Conservation (phyloP, 1,140 invertebrate species). For the Mizuhopecten yessoensis region DNA sequence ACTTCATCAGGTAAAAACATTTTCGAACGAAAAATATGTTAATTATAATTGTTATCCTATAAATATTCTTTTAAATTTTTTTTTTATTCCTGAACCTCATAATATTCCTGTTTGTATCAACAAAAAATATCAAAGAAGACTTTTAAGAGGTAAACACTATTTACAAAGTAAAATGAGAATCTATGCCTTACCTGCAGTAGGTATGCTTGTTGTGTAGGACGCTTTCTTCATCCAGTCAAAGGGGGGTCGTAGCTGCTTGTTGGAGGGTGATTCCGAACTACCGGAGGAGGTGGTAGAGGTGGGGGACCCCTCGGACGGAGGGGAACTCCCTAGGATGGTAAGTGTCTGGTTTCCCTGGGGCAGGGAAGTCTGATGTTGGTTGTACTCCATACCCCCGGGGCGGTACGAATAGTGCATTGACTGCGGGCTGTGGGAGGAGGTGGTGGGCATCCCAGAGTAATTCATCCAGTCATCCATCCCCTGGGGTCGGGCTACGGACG, state of each 20-base stretch:
- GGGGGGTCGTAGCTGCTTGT: constrained; percentile 70
- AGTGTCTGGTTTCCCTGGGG: constrained; percentile 52
- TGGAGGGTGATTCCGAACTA: constrained; percentile 64
- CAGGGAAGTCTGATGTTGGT: constrained; percentile 46
- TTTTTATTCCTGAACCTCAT: too few relatives aligned
- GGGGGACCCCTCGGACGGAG: constrained; percentile 59
- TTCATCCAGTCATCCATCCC: constrained; percentile 62
- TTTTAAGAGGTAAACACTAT: too few relatives aligned
- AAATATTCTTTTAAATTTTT: too few relatives aligned
- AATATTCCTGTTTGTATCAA: too few relatives aligned
- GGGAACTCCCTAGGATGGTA: constrained; percentile 55
- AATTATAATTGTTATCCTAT: too few relatives aligned
- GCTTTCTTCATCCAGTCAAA: constrained; percentile 74
- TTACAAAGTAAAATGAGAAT: too few relatives aligned
- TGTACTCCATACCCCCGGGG: constrained; percentile 59
- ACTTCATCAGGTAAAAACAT: too few relatives aligned
- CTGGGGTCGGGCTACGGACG: constrained; percentile 42
- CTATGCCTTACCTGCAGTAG: constrained; percentile 58
- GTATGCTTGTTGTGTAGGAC: constrained; percentile 60
- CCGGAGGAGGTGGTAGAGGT: constrained; percentile 66
- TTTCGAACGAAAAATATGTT: too few relatives aligned
- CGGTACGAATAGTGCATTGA: constrained; percentile 59
- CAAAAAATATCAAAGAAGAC: too few relatives aligned
- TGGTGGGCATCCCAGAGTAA: constrained; percentile 55
- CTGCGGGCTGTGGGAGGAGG: constrained; percentile 55